A percentile compares a stretch with the other conserved stretches of the same genome.
Evolutionary conservation across 2,113 vertebrate genomes (phyloP).

Genomic region (Notarius lentiginosus): DNA sequence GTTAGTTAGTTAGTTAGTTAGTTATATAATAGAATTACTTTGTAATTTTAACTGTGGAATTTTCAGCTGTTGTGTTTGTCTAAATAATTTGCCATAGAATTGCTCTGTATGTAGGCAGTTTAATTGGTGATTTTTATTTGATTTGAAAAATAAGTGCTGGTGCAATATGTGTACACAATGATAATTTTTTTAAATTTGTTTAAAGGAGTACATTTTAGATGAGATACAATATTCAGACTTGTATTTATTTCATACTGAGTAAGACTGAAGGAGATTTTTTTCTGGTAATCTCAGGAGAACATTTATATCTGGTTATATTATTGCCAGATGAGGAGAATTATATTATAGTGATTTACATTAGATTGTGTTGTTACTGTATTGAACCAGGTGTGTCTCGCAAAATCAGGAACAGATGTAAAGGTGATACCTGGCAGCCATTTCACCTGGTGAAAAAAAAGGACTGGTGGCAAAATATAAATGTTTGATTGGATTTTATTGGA

Average conservation of each 20-base stretch:
- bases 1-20: not conserved
- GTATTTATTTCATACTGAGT: constrained; percentile 2
- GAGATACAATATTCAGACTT: not conserved
- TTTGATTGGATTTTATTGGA: not conserved
- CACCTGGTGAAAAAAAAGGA: not conserved
- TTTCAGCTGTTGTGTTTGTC: not conserved
- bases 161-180: not conserved
- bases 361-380: not conserved
- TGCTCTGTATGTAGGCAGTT: not conserved
- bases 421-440: not conserved
- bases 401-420: not conserved
- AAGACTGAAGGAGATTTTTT: not conserved
- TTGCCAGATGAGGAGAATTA: not conserved
- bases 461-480: not conserved
- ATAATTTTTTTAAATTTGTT: not conserved
- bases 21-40: not conserved
- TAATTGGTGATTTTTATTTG: not conserved
- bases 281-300: constrained; percentile 15
- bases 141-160: not conserved
- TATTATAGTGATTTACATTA: constrained; percentile 7
- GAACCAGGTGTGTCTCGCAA: not conserved
- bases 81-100: not conserved
- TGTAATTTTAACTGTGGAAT: not conserved
- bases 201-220: not conserved
- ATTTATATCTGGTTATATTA: not conserved